These are phyloP conservation scores for Falco biarmicus DNA, from an alignment of 2,797 vertebrate genomes.

Conservation along the genomic window DNA sequence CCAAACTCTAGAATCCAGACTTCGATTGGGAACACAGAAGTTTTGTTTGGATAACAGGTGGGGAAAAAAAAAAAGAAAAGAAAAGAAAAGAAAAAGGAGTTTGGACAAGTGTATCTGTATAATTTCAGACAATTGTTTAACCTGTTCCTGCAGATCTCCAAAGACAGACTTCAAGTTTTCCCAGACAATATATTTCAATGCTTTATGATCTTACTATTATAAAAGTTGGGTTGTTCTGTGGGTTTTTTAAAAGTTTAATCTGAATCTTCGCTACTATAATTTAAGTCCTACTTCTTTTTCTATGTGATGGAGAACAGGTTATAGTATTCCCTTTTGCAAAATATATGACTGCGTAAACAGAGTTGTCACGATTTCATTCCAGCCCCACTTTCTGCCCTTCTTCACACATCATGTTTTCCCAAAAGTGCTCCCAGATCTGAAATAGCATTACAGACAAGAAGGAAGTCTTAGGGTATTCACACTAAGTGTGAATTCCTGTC, in stretches of 20 bases:
- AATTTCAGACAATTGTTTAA: not conserved
- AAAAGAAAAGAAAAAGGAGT: not conserved
- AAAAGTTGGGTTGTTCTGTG: not conserved
- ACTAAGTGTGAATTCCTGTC: not conserved
- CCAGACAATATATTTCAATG: not conserved
- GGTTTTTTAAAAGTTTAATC: not conserved
- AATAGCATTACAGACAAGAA: not conserved
- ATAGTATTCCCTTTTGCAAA: not conserved
- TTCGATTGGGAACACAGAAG: not conserved
- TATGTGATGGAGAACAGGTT: not conserved
- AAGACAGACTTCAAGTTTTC: not conserved
- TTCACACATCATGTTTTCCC: not conserved
- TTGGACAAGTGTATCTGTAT: not conserved
- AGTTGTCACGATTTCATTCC: not conserved
- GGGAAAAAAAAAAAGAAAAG: not conserved
- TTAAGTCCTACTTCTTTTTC: not conserved
- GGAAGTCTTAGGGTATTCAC: not conserved
- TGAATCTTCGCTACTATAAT: not conserved
- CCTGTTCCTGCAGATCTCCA: not conserved
- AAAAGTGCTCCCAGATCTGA: not conserved
- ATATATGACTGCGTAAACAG: not conserved
- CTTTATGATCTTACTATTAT: not conserved
- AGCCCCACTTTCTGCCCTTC: not conserved
- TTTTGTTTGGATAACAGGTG: not conserved
- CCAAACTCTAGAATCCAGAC: not conserved